A percentile compares a stretch with the other conserved stretches of the same genome.
Evolutionary conservation across 2,888 invertebrate species (phyloP).

Genomic region (Limnephilus auricula): DNA sequence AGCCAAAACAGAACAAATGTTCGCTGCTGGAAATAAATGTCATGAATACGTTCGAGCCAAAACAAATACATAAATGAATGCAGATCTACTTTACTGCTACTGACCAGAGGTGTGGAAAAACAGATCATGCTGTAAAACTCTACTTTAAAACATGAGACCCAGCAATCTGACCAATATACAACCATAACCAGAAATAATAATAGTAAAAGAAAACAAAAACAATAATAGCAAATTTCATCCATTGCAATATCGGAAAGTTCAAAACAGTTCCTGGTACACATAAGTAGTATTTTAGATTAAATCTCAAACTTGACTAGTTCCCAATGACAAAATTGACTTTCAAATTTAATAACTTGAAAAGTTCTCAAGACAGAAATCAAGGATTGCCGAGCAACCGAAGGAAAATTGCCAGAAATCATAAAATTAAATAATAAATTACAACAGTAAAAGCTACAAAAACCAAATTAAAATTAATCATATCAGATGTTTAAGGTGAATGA

Average conservation of each 20-base stretch:
- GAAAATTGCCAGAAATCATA: neutral
- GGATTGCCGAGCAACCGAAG: neutral
- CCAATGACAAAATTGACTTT: too few relatives aligned
- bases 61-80: neutral
- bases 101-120: neutral
- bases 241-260: neutral
- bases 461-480: neutral
- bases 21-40: neutral
- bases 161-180: neutral
- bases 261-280: neutral
- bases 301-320: neutral
- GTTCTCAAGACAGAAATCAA: neutral
- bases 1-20: neutral
- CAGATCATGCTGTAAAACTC: neutral
- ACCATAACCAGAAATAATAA: neutral
- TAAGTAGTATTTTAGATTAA: neutral
- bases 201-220: neutral
- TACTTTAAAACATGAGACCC: neutral
- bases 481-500: too few relatives aligned
- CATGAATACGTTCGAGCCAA: neutral
- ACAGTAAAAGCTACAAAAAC: neutral
- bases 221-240: neutral
- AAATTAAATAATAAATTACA: neutral
- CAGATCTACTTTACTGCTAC: neutral
- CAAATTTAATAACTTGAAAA: neutral